Conservation (phyloP, 2,888 invertebrate genomes). For the Beris morrisii region DNA sequence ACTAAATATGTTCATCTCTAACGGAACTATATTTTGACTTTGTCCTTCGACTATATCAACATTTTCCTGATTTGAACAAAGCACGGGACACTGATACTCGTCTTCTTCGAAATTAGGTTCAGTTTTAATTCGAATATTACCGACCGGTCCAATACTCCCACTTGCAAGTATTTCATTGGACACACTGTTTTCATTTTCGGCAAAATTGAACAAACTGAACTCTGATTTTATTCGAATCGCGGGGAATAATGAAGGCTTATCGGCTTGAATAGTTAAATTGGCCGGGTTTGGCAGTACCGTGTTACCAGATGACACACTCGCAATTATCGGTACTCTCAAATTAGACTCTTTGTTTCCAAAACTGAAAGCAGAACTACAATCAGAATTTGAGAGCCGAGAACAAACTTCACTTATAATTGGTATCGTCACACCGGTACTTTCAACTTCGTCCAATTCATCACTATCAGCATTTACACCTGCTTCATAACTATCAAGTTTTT, state of each 20-base stretch:
- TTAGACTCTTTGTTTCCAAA: too few relatives aligned
- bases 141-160: neutral
- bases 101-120: conserved; percentile 44
- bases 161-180: neutral
- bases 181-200: neutral
- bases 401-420: conserved; percentile 8
- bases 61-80: too few relatives aligned
- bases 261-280: neutral
- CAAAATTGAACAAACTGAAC: conserved; percentile 14
- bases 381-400: neutral
- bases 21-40: too few relatives aligned
- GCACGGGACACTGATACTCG: conserved; percentile 35
- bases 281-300: conserved; percentile 28
- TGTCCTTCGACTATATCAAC: too few relatives aligned
- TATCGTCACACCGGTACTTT: neutral
- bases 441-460: neutral
- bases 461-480: neutral
- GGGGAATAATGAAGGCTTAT: neutral
- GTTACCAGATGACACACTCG: conserved; percentile 44
- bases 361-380: too few relatives aligned
- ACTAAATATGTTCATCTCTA: too few relatives aligned
- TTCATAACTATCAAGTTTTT: conserved; percentile 34
- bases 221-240: conserved; percentile 16
- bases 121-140: conserved; percentile 40
- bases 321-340: conserved; percentile 38